These are phyloP conservation scores for Pipistrellus kuhlii DNA, from an alignment of 2,797 vertebrate species.

Conservation along the genomic window DNA sequence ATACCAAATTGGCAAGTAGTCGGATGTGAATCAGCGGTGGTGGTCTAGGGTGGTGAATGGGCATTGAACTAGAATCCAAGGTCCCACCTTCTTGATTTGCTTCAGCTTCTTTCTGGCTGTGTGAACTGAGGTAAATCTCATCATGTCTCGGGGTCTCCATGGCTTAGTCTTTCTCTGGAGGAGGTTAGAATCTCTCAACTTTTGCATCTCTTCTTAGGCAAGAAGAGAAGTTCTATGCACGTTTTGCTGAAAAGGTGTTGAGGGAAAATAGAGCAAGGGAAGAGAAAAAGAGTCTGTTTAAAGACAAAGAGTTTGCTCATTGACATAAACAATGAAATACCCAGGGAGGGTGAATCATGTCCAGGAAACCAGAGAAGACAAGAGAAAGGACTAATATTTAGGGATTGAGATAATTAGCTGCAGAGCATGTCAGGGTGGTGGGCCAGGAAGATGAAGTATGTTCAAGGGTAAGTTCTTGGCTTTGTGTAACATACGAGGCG, in stretches of 20 bases:
- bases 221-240: constrained; percentile 46
- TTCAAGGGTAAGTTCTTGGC: constrained; percentile 80
- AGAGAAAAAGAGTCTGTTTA: constrained; percentile 39
- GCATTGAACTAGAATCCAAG: not conserved
- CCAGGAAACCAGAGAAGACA: constrained; percentile 75
- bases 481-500: constrained; percentile 56
- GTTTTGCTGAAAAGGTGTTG: constrained; percentile 45
- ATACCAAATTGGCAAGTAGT: not conserved
- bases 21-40: not conserved
- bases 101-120: not conserved
- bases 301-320: constrained; percentile 63
- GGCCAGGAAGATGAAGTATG: constrained; percentile 67
- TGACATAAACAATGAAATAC: constrained; percentile 64
- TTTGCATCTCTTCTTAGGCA: constrained; percentile 13
- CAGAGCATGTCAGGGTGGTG: constrained; percentile 74
- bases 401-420: constrained; percentile 77
- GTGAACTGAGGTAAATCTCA: not conserved
- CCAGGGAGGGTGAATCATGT: constrained; percentile 73
- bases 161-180: constrained; percentile 13
- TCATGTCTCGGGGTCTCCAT: not conserved
- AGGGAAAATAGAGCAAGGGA: constrained; percentile 26
- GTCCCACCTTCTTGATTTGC: not conserved
- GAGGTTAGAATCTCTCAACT: not conserved
- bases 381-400: constrained; percentile 76
- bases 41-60: not conserved